Conservation (phyloP, 1,140 invertebrate genomes). For the Chionoecetes opilio region DNA sequence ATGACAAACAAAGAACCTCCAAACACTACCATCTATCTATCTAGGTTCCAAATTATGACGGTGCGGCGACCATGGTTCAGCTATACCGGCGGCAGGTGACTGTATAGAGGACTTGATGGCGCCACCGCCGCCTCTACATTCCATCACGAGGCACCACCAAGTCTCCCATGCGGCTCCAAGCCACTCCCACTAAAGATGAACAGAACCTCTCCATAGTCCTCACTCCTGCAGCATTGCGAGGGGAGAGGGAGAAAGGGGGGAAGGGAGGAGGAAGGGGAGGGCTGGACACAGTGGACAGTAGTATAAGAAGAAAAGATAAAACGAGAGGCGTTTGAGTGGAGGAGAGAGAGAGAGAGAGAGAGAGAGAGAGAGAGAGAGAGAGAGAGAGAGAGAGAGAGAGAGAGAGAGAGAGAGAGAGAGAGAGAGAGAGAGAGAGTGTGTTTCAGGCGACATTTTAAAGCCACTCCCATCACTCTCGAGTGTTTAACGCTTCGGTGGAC, state of each 20-base stretch:
- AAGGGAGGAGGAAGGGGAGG: background rate
- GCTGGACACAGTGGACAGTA: background rate
- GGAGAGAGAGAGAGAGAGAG: constrained; percentile 24
- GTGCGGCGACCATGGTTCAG: too few relatives aligned
- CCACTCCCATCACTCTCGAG: background rate
- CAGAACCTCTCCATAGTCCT: background rate
- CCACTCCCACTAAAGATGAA: background rate
- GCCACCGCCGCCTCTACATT: background rate
- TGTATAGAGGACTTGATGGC: background rate
- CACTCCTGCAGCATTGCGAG: background rate
- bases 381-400: constrained; percentile 18
- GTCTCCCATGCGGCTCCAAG: background rate
- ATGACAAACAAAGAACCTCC: too few relatives aligned
- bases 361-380: constrained; percentile 22
- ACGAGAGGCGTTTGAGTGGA: background rate
- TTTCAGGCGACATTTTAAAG: background rate
- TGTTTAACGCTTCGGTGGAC: background rate
- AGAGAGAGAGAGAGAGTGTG: background rate
- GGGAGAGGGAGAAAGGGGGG: background rate
- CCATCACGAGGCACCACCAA: background rate
- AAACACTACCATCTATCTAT: background rate
- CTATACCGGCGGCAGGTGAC: too few relatives aligned
- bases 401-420: constrained; percentile 18
- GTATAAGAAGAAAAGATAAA: background rate
- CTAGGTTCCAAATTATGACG: too few relatives aligned